Evolutionary conservation across 2,113 vertebrate species (phyloP).

Genomic region (Hemiprocne comata): DNA sequence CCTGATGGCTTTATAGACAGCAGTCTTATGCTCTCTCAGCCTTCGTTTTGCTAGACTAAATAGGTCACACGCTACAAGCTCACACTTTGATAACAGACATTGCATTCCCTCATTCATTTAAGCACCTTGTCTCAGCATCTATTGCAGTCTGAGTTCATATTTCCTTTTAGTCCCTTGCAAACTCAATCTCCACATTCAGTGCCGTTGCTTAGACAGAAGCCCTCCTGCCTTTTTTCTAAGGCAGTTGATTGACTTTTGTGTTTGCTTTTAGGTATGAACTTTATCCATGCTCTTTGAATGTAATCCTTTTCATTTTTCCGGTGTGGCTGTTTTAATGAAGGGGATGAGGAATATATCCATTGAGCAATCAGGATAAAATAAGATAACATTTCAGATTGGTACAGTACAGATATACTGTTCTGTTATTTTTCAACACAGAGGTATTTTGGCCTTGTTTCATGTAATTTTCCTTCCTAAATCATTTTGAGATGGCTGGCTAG

Average conservation of each 20-base stretch:
- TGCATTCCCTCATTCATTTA: background rate
- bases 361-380: background rate
- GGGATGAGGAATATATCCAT: background rate
- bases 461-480: background rate
- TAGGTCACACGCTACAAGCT: background rate
- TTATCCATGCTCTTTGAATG: background rate
- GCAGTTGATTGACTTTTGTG: background rate
- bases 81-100: background rate
- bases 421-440: background rate
- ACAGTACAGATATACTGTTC: background rate
- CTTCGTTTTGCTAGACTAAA: background rate
- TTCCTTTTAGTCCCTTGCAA: background rate
- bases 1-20: background rate
- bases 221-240: background rate
- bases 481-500: background rate
- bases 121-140: background rate
- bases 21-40: background rate
- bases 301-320: background rate
- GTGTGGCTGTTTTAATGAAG: background rate
- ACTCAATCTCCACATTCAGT: background rate
- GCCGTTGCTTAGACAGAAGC: background rate
- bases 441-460: background rate
- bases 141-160: background rate
- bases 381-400: background rate
- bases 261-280: background rate